Evolutionary conservation across 1,140 invertebrate species (phyloP), one percentile per base, ranked within the genome.

Genomic region (Procambarus clarkii): DNA sequence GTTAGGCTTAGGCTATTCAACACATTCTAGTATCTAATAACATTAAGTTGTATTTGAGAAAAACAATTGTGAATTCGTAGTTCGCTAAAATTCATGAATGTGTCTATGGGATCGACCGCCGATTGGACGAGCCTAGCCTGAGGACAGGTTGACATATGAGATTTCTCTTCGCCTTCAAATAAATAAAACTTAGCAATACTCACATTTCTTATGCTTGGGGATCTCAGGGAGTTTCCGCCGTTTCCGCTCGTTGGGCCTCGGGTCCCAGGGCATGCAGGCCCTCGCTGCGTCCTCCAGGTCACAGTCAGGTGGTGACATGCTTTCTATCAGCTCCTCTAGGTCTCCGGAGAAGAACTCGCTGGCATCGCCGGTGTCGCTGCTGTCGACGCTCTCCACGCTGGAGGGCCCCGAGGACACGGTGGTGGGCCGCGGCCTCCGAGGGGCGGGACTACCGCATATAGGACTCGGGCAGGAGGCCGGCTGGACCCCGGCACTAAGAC

Each of bases 161-260:
- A 34, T 34, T 34, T 34, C 34, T 34, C 34, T 64, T 13, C 13
- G 18, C 1, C 5, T 1, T 4, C 60, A 18, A 4, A 18, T 11
- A 64, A 64, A 64, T 18, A 64, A 64, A 5, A 64, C 4, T 64
- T 13, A 18, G 18, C 18, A 18, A 21, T 74, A 91, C 90, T 91
- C 60, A 91, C 90, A 91, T 86, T 91, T 91, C 69, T 91, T 91
- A 50, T 91, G 69, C 64, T 91, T 91, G 58, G 90, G 90, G 21
- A 91, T 91, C 78, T 91, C 90, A 5, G 90, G 90, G 3, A 91
- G 90, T 50, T 86, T 85, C 58, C 90, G 82, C 58, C 90, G 50
- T 34, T 91, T 91, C 90, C 90, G 80, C 77, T 91, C 90, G 44
- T 45, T 76, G 18, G 90, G 82, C 13, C n/a, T 64, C 21, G 34